phyloP scores from a whole-genome alignment of 2,888 invertebrate species.

The Synanthedon andrenaeformis region DNA sequence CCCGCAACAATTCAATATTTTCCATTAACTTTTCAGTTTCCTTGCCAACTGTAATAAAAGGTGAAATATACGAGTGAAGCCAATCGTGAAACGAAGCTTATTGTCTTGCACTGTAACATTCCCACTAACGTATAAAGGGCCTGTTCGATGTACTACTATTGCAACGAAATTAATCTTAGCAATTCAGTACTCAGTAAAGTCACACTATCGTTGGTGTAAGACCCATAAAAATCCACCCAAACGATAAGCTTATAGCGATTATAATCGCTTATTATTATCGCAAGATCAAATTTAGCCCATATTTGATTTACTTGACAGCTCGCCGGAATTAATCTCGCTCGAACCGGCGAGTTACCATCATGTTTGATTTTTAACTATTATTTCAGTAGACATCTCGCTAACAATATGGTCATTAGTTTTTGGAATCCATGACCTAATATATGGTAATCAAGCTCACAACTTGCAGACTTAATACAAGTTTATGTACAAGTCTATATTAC shows the following conservation, averaged over 20 bases:
- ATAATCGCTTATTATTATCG: too few species aligned
- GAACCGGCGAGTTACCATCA: too few species aligned
- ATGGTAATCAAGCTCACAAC: too few species aligned
- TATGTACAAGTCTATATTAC: too few species aligned
- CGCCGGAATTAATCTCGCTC: too few species aligned
- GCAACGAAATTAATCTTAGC: constrained; percentile 47
- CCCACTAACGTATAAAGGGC: neutral
- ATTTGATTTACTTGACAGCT: too few species aligned
- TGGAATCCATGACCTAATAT: too few species aligned
- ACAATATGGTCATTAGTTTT: too few species aligned
- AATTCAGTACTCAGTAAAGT: constrained; percentile 42
- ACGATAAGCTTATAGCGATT: neutral
- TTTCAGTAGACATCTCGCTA: too few species aligned
- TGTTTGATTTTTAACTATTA: too few species aligned
- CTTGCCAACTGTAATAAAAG: neutral
- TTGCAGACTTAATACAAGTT: too few species aligned
- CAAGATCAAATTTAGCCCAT: too few species aligned
- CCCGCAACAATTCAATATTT: neutral
- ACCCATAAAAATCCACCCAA: constrained; percentile 19
- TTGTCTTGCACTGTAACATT: neutral
- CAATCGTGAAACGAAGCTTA: neutral
- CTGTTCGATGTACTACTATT: neutral
- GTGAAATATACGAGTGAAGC: neutral
- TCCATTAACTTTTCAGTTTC: neutral
- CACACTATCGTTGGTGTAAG: constrained; percentile 49